These are phyloP conservation scores for Dryoscopus gambensis DNA, from an alignment of 2,113 vertebrate species.

Conservation along the genomic window DNA sequence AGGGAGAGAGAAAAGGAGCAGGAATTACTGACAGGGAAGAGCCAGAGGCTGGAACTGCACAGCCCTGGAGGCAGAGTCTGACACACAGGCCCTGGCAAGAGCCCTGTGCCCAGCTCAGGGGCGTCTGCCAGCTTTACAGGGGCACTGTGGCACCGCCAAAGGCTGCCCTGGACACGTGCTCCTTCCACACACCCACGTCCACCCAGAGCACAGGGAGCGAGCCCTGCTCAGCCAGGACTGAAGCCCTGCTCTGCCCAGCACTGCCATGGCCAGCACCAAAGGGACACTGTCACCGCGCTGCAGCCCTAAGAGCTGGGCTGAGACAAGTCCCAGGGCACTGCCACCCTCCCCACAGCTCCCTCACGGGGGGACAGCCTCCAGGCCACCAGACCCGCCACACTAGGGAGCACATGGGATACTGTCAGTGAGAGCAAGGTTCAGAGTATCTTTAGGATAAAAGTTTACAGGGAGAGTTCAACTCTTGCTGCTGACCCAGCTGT, in stretches of 20 bases:
- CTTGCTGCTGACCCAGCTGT: not conserved
- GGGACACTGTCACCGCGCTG: not conserved
- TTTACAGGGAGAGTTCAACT: not conserved
- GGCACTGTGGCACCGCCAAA: not conserved
- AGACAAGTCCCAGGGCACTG: not conserved
- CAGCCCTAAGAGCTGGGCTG: not conserved
- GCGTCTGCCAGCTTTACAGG: accelerated
- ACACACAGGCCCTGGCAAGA: accelerated
- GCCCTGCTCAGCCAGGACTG: not conserved
- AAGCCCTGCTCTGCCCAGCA: not conserved
- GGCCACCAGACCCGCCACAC: not conserved
- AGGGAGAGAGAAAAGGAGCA: not conserved
- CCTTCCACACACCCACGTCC: not conserved
- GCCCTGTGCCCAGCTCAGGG: not conserved
- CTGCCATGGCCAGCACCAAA: not conserved
- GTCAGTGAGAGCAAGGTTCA: not conserved
- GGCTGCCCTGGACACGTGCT: not conserved
- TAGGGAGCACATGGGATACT: accelerated
- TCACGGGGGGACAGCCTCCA: not conserved
- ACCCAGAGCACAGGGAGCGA: not conserved
- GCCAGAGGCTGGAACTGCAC: not conserved
- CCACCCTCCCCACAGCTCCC: not conserved
- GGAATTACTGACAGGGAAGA: not conserved
- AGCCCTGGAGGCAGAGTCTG: not conserved
- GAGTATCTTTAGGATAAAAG: not conserved